phyloP scores from a whole-genome alignment of 2,113 vertebrate species.

The Boleophthalmus pectinirostris region DNA sequence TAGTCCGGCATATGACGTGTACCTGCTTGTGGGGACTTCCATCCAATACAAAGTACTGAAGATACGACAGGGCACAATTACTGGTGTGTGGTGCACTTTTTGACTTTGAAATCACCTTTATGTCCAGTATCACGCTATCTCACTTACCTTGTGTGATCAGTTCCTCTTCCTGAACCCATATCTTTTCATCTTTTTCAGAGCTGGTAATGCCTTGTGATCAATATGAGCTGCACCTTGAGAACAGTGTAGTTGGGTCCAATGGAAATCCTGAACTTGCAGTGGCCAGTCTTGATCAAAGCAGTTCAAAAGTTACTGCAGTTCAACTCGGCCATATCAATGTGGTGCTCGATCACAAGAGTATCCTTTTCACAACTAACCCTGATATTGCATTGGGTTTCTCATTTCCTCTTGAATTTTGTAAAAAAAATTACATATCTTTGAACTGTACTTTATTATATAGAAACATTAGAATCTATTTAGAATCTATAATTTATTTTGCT shows the following conservation, averaged over 20 bases:
- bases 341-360: conserved; percentile 81
- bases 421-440: background rate
- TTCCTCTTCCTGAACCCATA: background rate
- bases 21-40: conserved; percentile 89
- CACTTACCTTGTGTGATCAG: background rate
- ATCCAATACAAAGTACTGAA: conserved; percentile 92
- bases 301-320: conserved; percentile 69
- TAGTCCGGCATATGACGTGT: conserved; percentile 87
- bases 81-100: conserved; percentile 76
- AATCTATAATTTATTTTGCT: background rate
- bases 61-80: conserved; percentile 90
- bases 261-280: conserved; percentile 73
- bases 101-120: background rate
- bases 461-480: background rate
- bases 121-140: background rate
- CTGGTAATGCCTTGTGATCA: conserved; percentile 89
- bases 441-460: background rate
- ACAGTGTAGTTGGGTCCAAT: conserved; percentile 66
- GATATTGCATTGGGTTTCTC: background rate
- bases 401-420: background rate
- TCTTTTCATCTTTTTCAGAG: conserved; percentile 70
- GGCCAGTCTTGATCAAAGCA: conserved; percentile 81
- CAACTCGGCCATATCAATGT: conserved; percentile 78
- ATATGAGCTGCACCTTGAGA: conserved; percentile 91
- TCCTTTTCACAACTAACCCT: conserved; percentile 56